Percentiles rank a stretch among this genome's conserved stretches.
These are phyloP conservation scores for Melipona bicolor DNA, from an alignment of 2,888 invertebrate genomes.

Conservation along the genomic window DNA sequence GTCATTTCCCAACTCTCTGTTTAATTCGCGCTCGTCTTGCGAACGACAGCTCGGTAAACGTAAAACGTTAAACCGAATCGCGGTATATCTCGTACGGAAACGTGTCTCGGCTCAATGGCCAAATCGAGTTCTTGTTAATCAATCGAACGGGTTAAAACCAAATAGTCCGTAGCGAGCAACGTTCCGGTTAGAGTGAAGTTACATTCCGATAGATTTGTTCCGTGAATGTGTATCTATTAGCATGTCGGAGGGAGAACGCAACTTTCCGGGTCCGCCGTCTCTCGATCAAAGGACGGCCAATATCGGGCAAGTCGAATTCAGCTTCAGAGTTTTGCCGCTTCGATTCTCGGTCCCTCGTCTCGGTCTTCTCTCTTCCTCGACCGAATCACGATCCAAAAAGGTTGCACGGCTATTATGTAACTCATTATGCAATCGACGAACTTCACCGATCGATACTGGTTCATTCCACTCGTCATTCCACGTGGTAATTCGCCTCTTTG, in stretches of 20 bases:
- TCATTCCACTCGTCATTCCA: slow-evolving; percentile 54
- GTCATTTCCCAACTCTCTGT: not conserved
- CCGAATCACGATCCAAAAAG: slow-evolving; percentile 45
- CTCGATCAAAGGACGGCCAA: slow-evolving; percentile 55
- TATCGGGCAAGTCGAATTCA: slow-evolving; percentile 56
- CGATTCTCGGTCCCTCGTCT: slow-evolving; percentile 22
- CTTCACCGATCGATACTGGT: slow-evolving; percentile 61
- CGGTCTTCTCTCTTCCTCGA: slow-evolving; percentile 7
- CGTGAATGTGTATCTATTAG: slow-evolving; percentile 40
- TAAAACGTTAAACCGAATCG: not conserved
- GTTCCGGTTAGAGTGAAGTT: slow-evolving; percentile 50
- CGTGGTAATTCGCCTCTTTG: slow-evolving; percentile 60
- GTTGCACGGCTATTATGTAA: slow-evolving; percentile 56
- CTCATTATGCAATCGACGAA: slow-evolving; percentile 74
- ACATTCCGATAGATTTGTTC: slow-evolving; percentile 58
- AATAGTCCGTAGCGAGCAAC: slow-evolving; percentile 22
- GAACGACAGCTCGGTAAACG: not conserved
- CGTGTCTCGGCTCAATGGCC: not conserved
- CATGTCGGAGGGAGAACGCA: slow-evolving; percentile 38
- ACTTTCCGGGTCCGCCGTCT: slow-evolving; percentile 24
- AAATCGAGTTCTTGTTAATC: not conserved
- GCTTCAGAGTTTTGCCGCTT: slow-evolving; percentile 35
- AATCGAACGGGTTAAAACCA: not conserved
- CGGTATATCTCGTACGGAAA: not conserved
- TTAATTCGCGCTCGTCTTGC: not conserved